These are phyloP conservation scores for Metallyticus violacea DNA, from an alignment of 2,888 invertebrate genomes.

Conservation along the genomic window DNA sequence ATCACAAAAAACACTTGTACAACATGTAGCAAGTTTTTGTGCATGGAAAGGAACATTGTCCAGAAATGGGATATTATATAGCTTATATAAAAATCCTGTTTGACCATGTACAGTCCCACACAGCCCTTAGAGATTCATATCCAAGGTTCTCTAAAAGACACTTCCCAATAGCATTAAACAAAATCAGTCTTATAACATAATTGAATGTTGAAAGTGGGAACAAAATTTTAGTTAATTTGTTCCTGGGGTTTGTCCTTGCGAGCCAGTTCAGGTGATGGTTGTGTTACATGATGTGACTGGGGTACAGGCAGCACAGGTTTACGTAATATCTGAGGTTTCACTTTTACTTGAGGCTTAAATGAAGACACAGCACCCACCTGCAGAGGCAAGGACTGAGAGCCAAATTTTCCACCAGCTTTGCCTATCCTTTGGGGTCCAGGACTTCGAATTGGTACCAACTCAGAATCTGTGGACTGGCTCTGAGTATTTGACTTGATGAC, in stretches of 20 bases:
- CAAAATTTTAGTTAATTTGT: neutral
- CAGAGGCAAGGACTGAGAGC: conserved; percentile 47
- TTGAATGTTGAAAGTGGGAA: conserved; percentile 14
- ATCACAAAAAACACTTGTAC: conserved; percentile 7
- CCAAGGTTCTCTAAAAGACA: conserved; percentile 8
- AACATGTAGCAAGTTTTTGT: neutral
- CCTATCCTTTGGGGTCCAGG: conserved; percentile 59
- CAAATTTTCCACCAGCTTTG: conserved; percentile 53
- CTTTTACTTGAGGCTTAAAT: conserved; percentile 70
- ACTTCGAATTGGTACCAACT: conserved; percentile 39
- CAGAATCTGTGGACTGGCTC: conserved; percentile 30
- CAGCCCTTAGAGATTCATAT: neutral
- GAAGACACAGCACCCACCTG: conserved; percentile 26
- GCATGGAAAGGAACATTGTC: conserved; percentile 7
- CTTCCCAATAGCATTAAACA: conserved; percentile 9
- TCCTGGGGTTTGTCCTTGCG: conserved; percentile 24
- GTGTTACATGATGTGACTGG: conserved; percentile 15
- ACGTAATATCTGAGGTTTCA: conserved; percentile 77
- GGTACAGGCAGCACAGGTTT: conserved; percentile 57
- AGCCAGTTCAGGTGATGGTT: conserved; percentile 22
- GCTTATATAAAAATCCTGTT: conserved; percentile 12
- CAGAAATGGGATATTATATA: neutral
- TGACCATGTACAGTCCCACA: neutral
- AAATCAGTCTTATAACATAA: conserved; percentile 28
- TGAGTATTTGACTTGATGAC: conserved; percentile 27